Percentiles rank a stretch among this genome's conserved stretches.
These are phyloP conservation scores for Ceraclea dissimilis DNA, from an alignment of 2,888 invertebrate species.

Conservation along the genomic window DNA sequence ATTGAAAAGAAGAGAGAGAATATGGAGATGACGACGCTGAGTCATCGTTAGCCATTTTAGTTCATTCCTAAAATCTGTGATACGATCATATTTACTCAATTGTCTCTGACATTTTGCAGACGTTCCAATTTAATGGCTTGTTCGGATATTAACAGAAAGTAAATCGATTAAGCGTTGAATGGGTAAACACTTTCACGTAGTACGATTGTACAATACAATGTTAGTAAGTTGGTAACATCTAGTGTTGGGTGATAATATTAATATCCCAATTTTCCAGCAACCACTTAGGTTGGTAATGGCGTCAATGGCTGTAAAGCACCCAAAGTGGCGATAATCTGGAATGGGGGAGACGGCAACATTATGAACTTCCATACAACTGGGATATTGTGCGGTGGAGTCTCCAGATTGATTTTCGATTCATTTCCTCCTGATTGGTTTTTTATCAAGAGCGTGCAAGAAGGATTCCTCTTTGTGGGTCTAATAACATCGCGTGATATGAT, in stretches of 20 bases:
- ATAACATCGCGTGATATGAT: neutral
- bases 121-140: too few species aligned
- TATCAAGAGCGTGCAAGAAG: constrained; percentile 21
- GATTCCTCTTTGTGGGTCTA: neutral
- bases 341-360: neutral
- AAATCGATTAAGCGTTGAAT: too few species aligned
- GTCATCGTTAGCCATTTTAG: too few species aligned
- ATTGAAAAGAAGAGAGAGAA: too few species aligned
- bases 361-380: neutral
- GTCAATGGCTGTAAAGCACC: constrained; percentile 1
- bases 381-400: neutral
- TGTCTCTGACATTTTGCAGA: too few species aligned
- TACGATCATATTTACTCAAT: too few species aligned
- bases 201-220: too few species aligned
- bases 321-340: neutral
- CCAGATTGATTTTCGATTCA: constrained; percentile 21
- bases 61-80: too few species aligned
- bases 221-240: neutral
- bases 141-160: too few species aligned
- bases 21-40: too few species aligned
- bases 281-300: neutral
- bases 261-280: constrained; percentile 2
- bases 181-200: too few species aligned
- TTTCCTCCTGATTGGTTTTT: constrained; percentile 25
- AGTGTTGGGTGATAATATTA: neutral